phyloP scores from a whole-genome alignment of 2,888 invertebrate species.

The Hypomecis punctinalis region DNA sequence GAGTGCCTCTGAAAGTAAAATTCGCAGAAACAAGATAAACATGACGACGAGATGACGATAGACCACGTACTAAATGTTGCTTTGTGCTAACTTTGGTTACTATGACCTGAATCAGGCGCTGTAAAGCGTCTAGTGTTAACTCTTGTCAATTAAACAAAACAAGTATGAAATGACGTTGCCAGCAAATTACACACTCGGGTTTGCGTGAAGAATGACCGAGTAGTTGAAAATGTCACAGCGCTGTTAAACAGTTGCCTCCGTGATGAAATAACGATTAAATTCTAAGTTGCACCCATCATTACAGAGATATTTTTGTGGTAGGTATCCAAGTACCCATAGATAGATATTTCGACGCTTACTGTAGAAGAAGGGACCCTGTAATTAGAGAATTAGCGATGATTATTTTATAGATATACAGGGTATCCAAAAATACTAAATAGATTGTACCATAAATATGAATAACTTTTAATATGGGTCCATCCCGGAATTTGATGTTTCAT shows the following conservation, averaged over 20 bases:
- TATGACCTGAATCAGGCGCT: conserved; percentile 25
- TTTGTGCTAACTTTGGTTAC: conserved; percentile 32
- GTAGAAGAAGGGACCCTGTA: too few species aligned
- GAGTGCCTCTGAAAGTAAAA: conserved; percentile 45
- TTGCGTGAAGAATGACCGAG: conserved; percentile 33
- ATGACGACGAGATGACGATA: conserved; percentile 42
- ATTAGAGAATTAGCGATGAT: too few species aligned
- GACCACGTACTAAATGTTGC: conserved; percentile 41
- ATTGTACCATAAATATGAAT: too few species aligned
- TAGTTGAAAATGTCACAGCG: conserved; percentile 39
- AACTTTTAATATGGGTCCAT: too few species aligned
- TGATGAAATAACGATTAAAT: conserved; percentile 30
- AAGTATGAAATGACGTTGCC: conserved; percentile 40
- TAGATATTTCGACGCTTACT: too few species aligned
- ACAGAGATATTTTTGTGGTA: not conserved
- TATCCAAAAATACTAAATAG: too few species aligned
- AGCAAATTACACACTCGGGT: conserved; percentile 42
- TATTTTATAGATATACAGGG: too few species aligned
- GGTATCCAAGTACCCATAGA: too few species aligned
- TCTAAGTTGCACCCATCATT: conserved; percentile 3
- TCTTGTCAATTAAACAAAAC: conserved; percentile 37
- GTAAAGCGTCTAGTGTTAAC: conserved; percentile 27
- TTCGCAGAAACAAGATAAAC: conserved; percentile 41
- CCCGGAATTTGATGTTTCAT: too few species aligned
- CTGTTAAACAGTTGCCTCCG: conserved; percentile 24